Evolutionary conservation across 2,797 vertebrate genomes (phyloP).

Genomic region (Knipowitschia caucasica): DNA sequence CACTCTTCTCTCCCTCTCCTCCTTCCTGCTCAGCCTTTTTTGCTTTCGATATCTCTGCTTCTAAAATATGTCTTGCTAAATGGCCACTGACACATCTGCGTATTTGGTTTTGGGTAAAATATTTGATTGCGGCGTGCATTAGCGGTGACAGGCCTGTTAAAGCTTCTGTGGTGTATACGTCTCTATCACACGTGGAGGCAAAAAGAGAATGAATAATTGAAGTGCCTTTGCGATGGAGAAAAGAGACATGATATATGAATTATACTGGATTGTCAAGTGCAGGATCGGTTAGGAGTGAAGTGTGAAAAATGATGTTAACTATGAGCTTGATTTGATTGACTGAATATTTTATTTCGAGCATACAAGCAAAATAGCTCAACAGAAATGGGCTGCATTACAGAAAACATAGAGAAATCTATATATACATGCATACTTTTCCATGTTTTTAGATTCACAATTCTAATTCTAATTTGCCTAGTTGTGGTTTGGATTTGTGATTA

Average conservation of each 20-base stretch:
- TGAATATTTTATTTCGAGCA: not conserved
- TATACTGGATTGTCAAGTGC: conserved; percentile 34
- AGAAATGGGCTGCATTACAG: not conserved
- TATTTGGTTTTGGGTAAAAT: conserved; percentile 65
- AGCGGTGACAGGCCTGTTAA: conserved; percentile 57
- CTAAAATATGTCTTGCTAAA: conserved; percentile 61
- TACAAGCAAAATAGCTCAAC: not conserved
- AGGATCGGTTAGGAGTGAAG: conserved; percentile 1
- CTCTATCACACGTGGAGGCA: conserved; percentile 2
- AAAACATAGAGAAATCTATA: not conserved
- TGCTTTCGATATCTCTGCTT: conserved; percentile 9
- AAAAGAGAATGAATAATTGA: conserved; percentile 51
- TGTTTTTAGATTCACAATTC: too few species aligned
- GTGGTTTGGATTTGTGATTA: too few species aligned
- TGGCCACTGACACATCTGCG: conserved; percentile 62
- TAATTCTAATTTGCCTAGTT: too few species aligned
- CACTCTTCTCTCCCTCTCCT: not conserved
- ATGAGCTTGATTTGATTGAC: not conserved
- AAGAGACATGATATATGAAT: conserved; percentile 48
- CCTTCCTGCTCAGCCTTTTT: not conserved
- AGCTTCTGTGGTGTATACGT: conserved; percentile 34
- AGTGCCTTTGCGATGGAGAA: conserved; percentile 21
- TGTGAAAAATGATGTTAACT: not conserved
- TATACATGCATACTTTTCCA: too few species aligned
- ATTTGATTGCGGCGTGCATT: conserved; percentile 64